phyloP scores from a whole-genome alignment of 2,797 vertebrate species.

The Holocentrus rufus region DNA sequence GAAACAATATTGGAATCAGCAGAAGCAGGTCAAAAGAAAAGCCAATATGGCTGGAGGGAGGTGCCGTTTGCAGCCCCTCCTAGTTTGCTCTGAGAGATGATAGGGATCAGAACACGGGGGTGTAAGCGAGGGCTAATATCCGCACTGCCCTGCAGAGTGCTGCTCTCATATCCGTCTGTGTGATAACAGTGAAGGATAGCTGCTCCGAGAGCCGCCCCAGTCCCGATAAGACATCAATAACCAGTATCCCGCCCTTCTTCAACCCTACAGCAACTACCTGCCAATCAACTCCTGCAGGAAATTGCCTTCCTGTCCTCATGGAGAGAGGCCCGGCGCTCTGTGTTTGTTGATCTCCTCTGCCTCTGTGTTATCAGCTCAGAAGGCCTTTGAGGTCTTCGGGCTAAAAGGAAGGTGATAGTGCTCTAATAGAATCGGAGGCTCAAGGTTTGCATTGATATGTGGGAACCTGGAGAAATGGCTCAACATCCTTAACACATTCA shows the following conservation, averaged over 20 bases:
- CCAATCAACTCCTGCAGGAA: slow-evolving; percentile 67
- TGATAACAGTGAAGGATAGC: slow-evolving; percentile 56
- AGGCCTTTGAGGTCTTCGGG: slow-evolving; percentile 38
- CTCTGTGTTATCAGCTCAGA: slow-evolving; percentile 43
- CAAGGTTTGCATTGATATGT: background rate
- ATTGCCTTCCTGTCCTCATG: slow-evolving; percentile 61
- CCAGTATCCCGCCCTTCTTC: slow-evolving; percentile 50
- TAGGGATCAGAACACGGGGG: slow-evolving; percentile 56
- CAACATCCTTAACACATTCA: background rate
- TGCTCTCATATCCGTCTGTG: slow-evolving; percentile 64
- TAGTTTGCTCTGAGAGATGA: slow-evolving; percentile 47
- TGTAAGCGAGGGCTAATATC: slow-evolving; percentile 67
- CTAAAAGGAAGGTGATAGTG: slow-evolving; percentile 34
- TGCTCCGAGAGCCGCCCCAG: slow-evolving; percentile 41
- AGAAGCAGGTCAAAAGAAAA: slow-evolving; percentile 58
- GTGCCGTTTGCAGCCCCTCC: slow-evolving; percentile 42
- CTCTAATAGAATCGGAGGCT: slow-evolving; percentile 36
- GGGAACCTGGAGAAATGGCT: slow-evolving; percentile 14
- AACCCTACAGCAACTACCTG: slow-evolving; percentile 58
- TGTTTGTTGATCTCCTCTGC: slow-evolving; percentile 56
- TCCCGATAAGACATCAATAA: slow-evolving; percentile 73
- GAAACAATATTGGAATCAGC: slow-evolving; percentile 37
- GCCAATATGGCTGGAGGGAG: slow-evolving; percentile 47
- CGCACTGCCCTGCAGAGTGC: slow-evolving; percentile 51
- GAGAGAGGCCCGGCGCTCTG: slow-evolving; percentile 14